phyloP scores from a whole-genome alignment of 2,113 vertebrate species.

The Rhinolophus sinicus region DNA sequence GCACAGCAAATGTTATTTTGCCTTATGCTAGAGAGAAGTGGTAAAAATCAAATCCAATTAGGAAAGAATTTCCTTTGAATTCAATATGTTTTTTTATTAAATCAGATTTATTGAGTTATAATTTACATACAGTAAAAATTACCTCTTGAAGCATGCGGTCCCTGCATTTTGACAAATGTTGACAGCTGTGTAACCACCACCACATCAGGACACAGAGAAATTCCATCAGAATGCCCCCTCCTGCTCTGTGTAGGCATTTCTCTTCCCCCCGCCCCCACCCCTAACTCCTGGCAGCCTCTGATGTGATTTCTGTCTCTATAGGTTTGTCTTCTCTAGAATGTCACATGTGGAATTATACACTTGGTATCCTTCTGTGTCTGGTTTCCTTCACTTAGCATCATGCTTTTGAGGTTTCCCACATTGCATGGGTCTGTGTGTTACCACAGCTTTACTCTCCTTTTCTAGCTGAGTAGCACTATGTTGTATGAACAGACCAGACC shows the following conservation, averaged over 20 bases:
- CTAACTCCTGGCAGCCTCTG: background rate
- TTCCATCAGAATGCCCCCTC: rapidly evolving
- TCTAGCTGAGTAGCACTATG: rapidly evolving
- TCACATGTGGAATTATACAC: rapidly evolving
- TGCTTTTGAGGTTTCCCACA: rapidly evolving
- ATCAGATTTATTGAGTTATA: background rate
- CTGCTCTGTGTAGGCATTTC: rapidly evolving
- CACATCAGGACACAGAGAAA: background rate
- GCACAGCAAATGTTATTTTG: background rate
- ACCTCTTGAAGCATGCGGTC: background rate
- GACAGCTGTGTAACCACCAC: rapidly evolving
- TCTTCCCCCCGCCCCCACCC: rapidly evolving
- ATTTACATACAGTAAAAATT: background rate
- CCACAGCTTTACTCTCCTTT: rapidly evolving
- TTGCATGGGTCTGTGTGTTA: background rate
- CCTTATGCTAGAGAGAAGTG: background rate
- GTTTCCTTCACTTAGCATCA: background rate
- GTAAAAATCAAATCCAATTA: background rate
- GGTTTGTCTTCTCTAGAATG: too few species aligned
- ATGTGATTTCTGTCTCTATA: too few species aligned
- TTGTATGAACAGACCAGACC: rapidly evolving
- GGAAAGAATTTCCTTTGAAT: background rate
- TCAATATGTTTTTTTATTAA: background rate
- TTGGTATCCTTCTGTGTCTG: background rate
- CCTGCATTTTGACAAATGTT: background rate